Evolutionary conservation across 2,888 invertebrate genomes (phyloP).

Genomic region (Caenorhabditis imperialis): DNA sequence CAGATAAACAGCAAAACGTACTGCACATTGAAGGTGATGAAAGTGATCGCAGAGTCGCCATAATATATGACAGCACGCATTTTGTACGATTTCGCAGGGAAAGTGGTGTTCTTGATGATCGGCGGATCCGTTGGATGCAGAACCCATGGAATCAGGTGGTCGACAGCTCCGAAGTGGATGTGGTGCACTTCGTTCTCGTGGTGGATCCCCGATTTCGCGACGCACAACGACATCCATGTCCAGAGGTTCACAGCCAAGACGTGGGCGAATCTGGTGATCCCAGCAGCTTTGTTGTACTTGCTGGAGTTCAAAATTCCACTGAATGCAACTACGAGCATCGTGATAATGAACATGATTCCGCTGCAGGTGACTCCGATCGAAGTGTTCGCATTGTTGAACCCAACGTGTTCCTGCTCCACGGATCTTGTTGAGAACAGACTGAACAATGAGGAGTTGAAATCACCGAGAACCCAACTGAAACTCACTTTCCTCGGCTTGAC

Average conservation of each 20-base stretch:
- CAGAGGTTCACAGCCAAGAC: slow-evolving; percentile 17
- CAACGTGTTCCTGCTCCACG: too few relatives aligned
- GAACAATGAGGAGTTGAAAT: too few relatives aligned
- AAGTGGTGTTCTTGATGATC: slow-evolving; percentile 4
- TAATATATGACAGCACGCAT: slow-evolving; percentile 21
- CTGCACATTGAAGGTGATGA: slow-evolving; percentile 24
- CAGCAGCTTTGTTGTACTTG: slow-evolving; percentile 4
- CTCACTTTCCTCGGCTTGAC: too few relatives aligned
- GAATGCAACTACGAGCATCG: background rate
- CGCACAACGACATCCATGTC: slow-evolving; percentile 23
- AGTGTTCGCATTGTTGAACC: slow-evolving; percentile 21
- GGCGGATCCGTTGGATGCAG: slow-evolving; percentile 18
- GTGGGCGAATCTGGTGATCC: slow-evolving; percentile 11
- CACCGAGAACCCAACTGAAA: too few relatives aligned
- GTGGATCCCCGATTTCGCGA: slow-evolving; percentile 15
- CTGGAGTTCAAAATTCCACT: slow-evolving; percentile 11
- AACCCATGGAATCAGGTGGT: background rate
- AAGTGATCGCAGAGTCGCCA: slow-evolving; percentile 15
- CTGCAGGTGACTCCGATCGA: slow-evolving; percentile 3
- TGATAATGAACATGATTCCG: slow-evolving; percentile 1
- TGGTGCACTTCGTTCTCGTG: slow-evolving; percentile 5
- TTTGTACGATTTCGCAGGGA: slow-evolving; percentile 3
- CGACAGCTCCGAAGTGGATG: slow-evolving; percentile 2
- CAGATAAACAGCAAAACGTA: background rate
- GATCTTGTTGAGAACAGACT: too few relatives aligned